phyloP scores from a whole-genome alignment of 2,888 invertebrate genomes.

The Cactoblastis cactorum region DNA sequence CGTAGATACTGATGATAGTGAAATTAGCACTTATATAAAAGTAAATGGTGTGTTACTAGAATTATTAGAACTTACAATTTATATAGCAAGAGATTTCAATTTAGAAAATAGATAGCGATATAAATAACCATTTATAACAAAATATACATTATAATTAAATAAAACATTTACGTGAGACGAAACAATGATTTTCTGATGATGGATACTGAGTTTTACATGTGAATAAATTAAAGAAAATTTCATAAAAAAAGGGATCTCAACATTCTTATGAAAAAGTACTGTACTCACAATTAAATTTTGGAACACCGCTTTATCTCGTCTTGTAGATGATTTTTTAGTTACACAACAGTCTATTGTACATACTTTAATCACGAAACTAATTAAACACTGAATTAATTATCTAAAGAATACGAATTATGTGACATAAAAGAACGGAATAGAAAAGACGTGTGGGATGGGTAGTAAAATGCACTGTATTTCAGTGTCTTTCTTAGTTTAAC shows the following conservation, averaged over 20 bases:
- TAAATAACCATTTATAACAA: no score
- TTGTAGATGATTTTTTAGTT: conserved; percentile 34
- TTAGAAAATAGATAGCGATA: no score
- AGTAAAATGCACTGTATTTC: conserved; percentile 34
- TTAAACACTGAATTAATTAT: conserved; percentile 39
- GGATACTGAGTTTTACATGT: neutral
- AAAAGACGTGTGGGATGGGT: conserved; percentile 65
- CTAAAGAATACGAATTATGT: conserved; percentile 52
- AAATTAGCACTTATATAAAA: conserved; percentile 21
- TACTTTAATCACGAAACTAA: conserved; percentile 38
- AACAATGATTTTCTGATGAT: neutral
- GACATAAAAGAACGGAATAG: conserved; percentile 69
- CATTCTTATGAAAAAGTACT: conserved; percentile 37
- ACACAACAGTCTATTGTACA: conserved; percentile 47
- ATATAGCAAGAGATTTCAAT: no score
- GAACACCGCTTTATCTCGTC: conserved; percentile 33
- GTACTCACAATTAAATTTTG: conserved; percentile 56
- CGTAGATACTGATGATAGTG: conserved; percentile 34
- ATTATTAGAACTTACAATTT: neutral
- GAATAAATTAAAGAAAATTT: conserved; percentile 16
- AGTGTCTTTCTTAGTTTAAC: conserved; percentile 8
- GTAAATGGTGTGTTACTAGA: neutral
- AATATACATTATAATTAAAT: neutral
- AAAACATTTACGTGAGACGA: neutral
- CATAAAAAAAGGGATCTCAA: conserved; percentile 48